These are phyloP conservation scores for Poecilobothrus nobilitatus DNA, from an alignment of 2,888 invertebrate species.

Conservation along the genomic window DNA sequence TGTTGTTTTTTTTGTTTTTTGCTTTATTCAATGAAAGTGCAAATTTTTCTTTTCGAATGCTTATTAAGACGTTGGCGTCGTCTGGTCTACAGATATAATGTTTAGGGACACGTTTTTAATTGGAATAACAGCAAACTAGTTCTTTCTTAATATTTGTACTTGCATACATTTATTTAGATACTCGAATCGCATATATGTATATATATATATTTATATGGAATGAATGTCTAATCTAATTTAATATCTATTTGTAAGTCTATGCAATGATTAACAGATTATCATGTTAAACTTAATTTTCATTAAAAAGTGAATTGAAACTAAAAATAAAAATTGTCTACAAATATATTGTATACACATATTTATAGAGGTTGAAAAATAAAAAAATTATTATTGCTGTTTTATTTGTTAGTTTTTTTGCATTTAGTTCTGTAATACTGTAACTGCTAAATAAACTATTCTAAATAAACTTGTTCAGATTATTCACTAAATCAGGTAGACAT, in stretches of 20 bases:
- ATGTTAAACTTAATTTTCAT: not conserved
- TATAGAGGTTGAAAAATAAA: not conserved
- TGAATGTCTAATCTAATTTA: too few species aligned
- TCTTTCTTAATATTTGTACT: not conserved
- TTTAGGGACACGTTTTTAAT: not conserved
- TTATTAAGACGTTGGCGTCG: not conserved
- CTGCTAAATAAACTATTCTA: not conserved
- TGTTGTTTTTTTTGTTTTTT: too few species aligned
- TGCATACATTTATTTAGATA: too few species aligned
- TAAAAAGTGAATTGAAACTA: too few species aligned
- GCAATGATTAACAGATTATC: not conserved
- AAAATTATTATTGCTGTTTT: not conserved
- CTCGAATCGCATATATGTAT: too few species aligned
- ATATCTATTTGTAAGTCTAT: not conserved
- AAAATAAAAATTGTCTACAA: not conserved
- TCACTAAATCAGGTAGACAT: not conserved
- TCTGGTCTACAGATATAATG: not conserved
- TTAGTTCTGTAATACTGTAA: not conserved
- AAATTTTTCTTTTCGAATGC: not conserved
- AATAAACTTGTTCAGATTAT: not conserved
- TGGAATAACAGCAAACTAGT: not conserved
- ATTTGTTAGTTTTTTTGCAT: too few species aligned
- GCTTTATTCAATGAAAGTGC: too few species aligned
- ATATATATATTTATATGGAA: too few species aligned
- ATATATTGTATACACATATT: too few species aligned